Evolutionary conservation across 2,888 invertebrate species (phyloP).

Genomic region (Isotomurus palustris): DNA sequence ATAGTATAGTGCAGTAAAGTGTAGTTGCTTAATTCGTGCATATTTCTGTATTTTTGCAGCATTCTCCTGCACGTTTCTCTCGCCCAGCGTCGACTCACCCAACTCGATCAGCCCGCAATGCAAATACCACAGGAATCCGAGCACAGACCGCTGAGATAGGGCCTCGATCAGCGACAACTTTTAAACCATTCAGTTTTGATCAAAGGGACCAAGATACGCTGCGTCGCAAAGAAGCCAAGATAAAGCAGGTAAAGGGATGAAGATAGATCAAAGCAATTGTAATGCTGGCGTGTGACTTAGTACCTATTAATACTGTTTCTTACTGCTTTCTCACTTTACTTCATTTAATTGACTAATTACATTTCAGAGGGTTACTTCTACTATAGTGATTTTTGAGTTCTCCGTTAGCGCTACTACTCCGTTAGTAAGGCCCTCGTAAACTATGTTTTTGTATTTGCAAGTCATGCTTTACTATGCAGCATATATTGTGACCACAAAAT

Average conservation of each 20-base stretch:
- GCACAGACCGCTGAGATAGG: conserved; percentile 6
- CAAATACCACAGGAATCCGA: not conserved
- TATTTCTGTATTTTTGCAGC: not conserved
- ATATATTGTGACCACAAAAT: no score
- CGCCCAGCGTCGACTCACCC: not conserved
- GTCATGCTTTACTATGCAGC: no score
- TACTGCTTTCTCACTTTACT: not conserved
- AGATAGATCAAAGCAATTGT: not conserved
- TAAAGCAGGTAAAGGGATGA: conserved; percentile 53
- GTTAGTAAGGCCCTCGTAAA: no score
- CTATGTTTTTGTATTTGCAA: no score
- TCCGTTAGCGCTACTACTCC: no score
- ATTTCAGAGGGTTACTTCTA: not conserved
- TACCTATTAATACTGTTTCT: not conserved
- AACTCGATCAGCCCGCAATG: not conserved
- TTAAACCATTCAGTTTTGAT: conserved; percentile 66
- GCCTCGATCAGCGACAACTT: conserved; percentile 28
- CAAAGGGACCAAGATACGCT: conserved; percentile 58
- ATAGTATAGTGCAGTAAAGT: no score
- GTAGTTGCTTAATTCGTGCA: no score
- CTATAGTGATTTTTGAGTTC: no score
- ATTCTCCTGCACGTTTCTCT: not conserved
- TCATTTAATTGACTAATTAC: not conserved
- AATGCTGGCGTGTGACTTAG: no score
- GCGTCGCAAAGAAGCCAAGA: conserved; percentile 59